A percentile compares a stretch with the other conserved stretches of the same genome.
These are phyloP conservation scores for Patagioenas fasciata DNA, from an alignment of 2,113 vertebrate species.

Conservation along the genomic window DNA sequence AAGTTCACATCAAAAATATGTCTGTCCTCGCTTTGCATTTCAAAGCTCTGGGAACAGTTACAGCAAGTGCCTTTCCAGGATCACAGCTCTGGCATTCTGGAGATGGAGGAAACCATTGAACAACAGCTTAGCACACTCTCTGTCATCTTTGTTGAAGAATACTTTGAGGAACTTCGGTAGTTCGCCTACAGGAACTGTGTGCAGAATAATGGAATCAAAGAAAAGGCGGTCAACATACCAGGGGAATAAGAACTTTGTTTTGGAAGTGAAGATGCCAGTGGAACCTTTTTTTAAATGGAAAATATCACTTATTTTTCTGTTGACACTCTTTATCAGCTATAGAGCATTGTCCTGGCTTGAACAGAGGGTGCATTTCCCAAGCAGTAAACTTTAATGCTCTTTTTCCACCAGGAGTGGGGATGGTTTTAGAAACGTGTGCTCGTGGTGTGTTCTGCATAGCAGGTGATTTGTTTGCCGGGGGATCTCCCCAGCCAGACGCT, in stretches of 20 bases:
- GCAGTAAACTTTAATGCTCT: neutral
- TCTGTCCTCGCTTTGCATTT: constrained; percentile 55
- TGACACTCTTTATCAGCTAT: neutral
- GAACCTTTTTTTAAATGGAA: neutral
- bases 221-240: neutral
- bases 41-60: constrained; percentile 31
- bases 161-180: neutral
- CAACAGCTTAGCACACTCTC: neutral
- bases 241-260: neutral
- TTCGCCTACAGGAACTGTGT: neutral
- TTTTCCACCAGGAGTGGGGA: neutral
- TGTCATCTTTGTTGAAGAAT: neutral
- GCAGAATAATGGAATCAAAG: neutral
- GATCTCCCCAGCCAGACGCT: neutral
- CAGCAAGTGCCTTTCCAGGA: neutral
- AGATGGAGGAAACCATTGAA: neutral
- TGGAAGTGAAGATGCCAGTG: neutral
- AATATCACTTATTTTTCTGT: neutral
- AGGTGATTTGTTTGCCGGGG: neutral
- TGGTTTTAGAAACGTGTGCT: neutral
- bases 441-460: neutral
- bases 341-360: neutral
- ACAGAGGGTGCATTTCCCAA: neutral
- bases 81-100: neutral
- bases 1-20: constrained; percentile 46